Evolutionary conservation across 2,113 vertebrate species (phyloP).

Genomic region (Atherinomorus stipes): DNA sequence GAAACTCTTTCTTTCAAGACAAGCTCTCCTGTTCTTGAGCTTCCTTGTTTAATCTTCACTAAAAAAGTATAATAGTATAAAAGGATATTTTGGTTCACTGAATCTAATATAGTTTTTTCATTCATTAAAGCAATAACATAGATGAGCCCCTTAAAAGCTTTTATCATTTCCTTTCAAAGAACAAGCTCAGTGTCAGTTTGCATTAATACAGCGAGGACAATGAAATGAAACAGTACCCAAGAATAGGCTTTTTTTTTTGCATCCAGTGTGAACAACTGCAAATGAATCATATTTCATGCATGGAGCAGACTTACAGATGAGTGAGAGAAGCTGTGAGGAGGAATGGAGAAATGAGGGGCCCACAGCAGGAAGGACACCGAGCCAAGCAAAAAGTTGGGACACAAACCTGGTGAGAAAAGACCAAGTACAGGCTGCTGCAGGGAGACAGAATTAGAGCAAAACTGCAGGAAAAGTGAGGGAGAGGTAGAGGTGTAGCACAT

Average conservation of each 20-base stretch:
- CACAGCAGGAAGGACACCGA: slow-evolving; percentile 51
- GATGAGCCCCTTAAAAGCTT: no score
- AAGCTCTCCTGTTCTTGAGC: background rate
- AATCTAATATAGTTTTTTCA: background rate
- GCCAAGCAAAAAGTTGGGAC: slow-evolving; percentile 35
- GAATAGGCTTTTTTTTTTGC: background rate
- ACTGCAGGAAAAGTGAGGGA: slow-evolving; percentile 24
- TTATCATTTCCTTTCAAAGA: background rate
- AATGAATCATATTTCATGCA: background rate
- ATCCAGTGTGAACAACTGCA: background rate
- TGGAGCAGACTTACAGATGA: slow-evolving; percentile 35
- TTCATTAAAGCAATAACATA: background rate
- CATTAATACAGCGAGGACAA: background rate
- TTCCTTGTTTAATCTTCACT: background rate
- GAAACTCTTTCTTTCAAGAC: no score
- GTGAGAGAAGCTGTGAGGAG: slow-evolving; percentile 70
- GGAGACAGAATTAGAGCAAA: slow-evolving; percentile 57
- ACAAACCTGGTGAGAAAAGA: slow-evolving; percentile 43
- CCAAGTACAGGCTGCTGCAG: slow-evolving; percentile 22
- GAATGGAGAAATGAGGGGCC: slow-evolving; percentile 58
- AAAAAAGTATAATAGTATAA: background rate
- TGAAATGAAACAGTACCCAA: background rate
- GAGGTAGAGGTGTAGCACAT: slow-evolving; percentile 48
- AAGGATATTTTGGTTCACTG: background rate
- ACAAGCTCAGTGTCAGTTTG: background rate